Conservation (phyloP, 2,888 invertebrate genomes). For the Archips crataeganus region DNA sequence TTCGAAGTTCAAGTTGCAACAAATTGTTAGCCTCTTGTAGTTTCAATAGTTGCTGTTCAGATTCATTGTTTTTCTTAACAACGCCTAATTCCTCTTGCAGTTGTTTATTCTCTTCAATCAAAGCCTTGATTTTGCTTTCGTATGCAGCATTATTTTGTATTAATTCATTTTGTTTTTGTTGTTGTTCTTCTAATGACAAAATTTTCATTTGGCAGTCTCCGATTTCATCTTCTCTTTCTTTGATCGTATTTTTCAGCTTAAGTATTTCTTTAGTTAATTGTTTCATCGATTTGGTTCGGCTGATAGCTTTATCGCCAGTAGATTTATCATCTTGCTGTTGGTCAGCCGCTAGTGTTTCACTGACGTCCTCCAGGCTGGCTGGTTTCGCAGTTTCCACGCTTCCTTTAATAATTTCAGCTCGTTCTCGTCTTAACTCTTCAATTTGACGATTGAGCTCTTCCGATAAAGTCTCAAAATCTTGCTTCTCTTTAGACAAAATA, state of each 20-base stretch:
- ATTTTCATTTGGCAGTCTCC: slow-evolving; percentile 83
- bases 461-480: slow-evolving; percentile 66
- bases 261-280: slow-evolving; percentile 83
- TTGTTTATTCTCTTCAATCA: slow-evolving; percentile 73
- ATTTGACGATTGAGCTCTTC: slow-evolving; percentile 73
- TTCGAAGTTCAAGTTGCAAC: slow-evolving; percentile 69
- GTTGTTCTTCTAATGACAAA: slow-evolving; percentile 79
- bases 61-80: slow-evolving; percentile 60
- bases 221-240: slow-evolving; percentile 83
- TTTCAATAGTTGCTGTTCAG: slow-evolving; percentile 61
- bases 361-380: slow-evolving; percentile 61
- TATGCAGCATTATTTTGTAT: slow-evolving; percentile 64
- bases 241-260: slow-evolving; percentile 79
- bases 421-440: slow-evolving; percentile 74
- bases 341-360: slow-evolving; percentile 63
- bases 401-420: slow-evolving; percentile 76
- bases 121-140: slow-evolving; percentile 73
- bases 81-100: slow-evolving; percentile 72
- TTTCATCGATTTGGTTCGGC: slow-evolving; percentile 75
- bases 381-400: slow-evolving; percentile 72
- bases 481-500: slow-evolving; percentile 77
- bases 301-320: slow-evolving; percentile 67
- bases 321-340: slow-evolving; percentile 71
- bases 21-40: slow-evolving; percentile 63
- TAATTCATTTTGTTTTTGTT: slow-evolving; percentile 75